phyloP scores from a whole-genome alignment of 2,888 invertebrate genomes.

The Nephrotoma appendiculata region DNA sequence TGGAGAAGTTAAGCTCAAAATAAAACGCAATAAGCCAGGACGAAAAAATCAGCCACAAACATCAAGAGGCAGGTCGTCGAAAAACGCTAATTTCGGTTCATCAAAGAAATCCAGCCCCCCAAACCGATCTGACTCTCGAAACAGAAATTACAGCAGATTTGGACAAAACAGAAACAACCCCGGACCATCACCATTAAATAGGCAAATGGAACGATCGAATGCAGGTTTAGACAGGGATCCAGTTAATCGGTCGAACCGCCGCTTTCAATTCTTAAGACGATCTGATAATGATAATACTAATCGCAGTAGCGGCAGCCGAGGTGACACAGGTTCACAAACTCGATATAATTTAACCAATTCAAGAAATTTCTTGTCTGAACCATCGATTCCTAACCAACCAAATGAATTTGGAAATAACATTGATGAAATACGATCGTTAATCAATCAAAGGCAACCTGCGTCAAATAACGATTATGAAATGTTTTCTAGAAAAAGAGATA shows the following conservation, averaged over 20 bases:
- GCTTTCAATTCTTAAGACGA: background rate
- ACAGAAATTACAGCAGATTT: background rate
- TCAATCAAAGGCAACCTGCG: background rate
- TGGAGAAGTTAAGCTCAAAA: background rate
- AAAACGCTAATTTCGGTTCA: background rate
- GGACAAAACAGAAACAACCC: too few relatives aligned
- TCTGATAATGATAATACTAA: background rate
- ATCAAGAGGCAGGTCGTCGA: background rate
- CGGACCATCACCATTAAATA: background rate
- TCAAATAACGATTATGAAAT: background rate
- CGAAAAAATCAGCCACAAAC: background rate
- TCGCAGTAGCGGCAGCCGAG: background rate
- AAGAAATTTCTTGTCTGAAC: background rate
- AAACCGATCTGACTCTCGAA: background rate
- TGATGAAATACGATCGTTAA: background rate
- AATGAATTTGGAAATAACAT: background rate
- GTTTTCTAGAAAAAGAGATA: background rate
- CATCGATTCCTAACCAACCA: background rate
- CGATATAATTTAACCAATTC: background rate
- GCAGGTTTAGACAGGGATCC: background rate
- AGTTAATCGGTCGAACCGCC: background rate
- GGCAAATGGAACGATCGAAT: background rate
- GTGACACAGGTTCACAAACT: background rate
- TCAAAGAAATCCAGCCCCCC: background rate
- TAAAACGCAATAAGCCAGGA: background rate